phyloP scores from a whole-genome alignment of 1,140 invertebrate genomes.

The Drosophila kikkawai region DNA sequence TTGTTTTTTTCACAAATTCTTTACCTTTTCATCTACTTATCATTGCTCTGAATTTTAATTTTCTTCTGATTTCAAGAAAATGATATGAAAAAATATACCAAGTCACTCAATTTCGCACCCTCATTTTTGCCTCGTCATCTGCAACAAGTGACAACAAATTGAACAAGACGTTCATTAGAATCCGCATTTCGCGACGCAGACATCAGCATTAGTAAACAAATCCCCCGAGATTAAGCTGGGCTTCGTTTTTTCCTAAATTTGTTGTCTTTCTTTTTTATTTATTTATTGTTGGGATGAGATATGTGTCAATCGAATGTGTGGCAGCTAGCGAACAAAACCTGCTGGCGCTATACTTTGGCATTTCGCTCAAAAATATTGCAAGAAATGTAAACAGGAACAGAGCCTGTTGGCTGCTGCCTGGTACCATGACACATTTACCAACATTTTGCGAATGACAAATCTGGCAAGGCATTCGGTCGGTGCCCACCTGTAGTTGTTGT shows the following conservation, averaged over 20 bases:
- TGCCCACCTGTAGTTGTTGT: slow-evolving; percentile 45
- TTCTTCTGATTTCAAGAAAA: not conserved
- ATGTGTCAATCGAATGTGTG: slow-evolving; percentile 64
- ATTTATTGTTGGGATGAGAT: slow-evolving; percentile 42
- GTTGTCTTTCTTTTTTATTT: not conserved
- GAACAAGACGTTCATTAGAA: slow-evolving; percentile 65
- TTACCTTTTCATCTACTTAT: not conserved
- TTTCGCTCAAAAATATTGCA: slow-evolving; percentile 61
- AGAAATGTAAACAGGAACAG: slow-evolving; percentile 80
- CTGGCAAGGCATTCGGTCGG: slow-evolving; percentile 53
- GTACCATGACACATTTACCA: slow-evolving; percentile 22
- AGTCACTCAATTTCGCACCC: not conserved
- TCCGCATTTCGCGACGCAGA: slow-evolving; percentile 24
- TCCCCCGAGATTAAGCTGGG: slow-evolving; percentile 22
- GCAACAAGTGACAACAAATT: slow-evolving; percentile 37
- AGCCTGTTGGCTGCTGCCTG: slow-evolving; percentile 27
- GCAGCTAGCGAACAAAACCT: slow-evolving; percentile 43
- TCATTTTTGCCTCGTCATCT: slow-evolving; percentile 24
- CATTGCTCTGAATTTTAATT: not conserved
- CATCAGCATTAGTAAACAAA: slow-evolving; percentile 30
- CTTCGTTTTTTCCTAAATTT: not conserved
- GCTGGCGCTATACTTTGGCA: slow-evolving; percentile 55
- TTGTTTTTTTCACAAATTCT: rapidly evolving
- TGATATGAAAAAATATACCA: not conserved
- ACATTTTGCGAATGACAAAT: slow-evolving; percentile 67